Base-by-base conservation (phyloP, 2,888 invertebrate genomes). In the Pseudococcus viburni region DNA sequence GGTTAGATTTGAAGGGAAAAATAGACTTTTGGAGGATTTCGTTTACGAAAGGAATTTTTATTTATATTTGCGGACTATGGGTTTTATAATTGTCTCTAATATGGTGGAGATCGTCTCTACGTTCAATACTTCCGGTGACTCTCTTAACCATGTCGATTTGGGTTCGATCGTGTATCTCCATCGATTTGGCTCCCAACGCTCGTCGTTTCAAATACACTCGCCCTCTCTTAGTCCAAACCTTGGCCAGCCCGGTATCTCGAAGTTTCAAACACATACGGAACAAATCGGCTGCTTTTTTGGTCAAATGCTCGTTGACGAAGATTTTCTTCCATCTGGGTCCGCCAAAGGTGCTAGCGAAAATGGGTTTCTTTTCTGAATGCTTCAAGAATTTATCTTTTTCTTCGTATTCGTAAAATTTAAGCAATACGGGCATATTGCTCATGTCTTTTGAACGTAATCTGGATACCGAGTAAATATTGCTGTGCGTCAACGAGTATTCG, bases 101-200 rank as follows among this genome's bases (percentile, higher is more conserved):
- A 22, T 83, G 42, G 11, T 42, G 9, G 19, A 83, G 46, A 19
- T 83, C 80, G 1, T 46, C 1, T 46, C 19, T 46, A 83, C 80
- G 80, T 83, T 83, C 80, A 26, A 83, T 46, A 46, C 80, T 83
- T 26, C 80, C 80, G 80, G 80, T 83, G 22, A 83, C 80, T 46
- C 19, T 42, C 11, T 83, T 83, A 26, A 83, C 22, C 80, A 42
- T 83, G 3, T 83, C 80, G 80, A 83, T 19, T 12, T 83, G 80
- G 1, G 11, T 12, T 83, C 17, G 46, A 22, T 46, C 46, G 19
- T 19, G 2, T 6, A 83, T 46, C 80, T 83, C 80, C 39, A 83
- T 83, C 5, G 80, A 83, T 11, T 46, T 26, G 19, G 80, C 46
- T 42, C 80, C 80, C 46, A 83, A 46, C 46, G 80, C 80, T n/a